Evolutionary conservation across 2,113 vertebrate species (phyloP), one percentile per base, ranked within the genome.

Genomic region (Tapirus terrestris): DNA sequence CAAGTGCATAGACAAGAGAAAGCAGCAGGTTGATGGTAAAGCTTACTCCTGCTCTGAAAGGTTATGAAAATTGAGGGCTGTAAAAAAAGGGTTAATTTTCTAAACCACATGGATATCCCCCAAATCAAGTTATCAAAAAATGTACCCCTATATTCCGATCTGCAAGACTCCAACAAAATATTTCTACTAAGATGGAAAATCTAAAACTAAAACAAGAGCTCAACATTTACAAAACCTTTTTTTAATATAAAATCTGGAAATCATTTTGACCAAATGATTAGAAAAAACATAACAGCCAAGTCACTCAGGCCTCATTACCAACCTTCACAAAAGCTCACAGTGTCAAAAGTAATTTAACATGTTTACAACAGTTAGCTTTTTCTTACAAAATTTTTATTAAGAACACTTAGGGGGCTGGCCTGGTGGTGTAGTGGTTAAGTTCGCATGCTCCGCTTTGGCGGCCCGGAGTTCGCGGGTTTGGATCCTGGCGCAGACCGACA

Each of bases 131-230:
- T 14, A n/a, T 70, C 14, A 45, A 72, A 91, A 93, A 87, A 70
- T 29, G 9, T 51, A 73, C 18, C 67, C 10, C 18, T 33, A 65
- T 81, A 25, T 53, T 76, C 36, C 0, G 53, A 91, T 73, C 10
- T 80, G 27, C 60, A 88, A 60, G 27, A 60, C 14, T 53, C 23
- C 77, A 77, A 12, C n/a, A 29, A 88, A 82, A 39, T 83, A 83
- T 76, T 68, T 73, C 63, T 63, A 60, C 27, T 33, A 51, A 81
- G 84, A 88, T 68, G 29, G 72, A 88, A 89, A 73, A 67, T 8
- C 82, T 84, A 76, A 94, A 92, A 90, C 77, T 86, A 95, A 93
- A 96, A 60, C 4, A 1, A 75, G 51, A 89, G 60, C 27, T 88
- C 63, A 93, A 56, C 33, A 92, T 86, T 91, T 75, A 89, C 16